These are phyloP conservation scores for Sylvicola cinctus DNA, from an alignment of 2,888 invertebrate genomes.

Conservation along the genomic window DNA sequence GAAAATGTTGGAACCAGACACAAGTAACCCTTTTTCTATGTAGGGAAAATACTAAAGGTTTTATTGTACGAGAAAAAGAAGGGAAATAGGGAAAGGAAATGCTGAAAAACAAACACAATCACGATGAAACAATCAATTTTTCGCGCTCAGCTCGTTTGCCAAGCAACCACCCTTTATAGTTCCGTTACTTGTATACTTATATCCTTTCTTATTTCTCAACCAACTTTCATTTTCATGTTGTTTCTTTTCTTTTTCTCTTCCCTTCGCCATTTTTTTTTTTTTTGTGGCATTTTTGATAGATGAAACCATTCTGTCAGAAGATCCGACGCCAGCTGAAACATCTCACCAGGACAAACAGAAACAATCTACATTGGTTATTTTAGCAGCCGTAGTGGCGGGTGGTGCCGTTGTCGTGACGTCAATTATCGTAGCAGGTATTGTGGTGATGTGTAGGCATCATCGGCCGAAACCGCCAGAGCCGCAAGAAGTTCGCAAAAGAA, in stretches of 20 bases:
- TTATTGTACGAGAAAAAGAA: too few relatives aligned
- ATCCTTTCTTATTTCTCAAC: neutral
- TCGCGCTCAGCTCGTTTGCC: too few relatives aligned
- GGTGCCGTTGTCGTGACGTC: slow-evolving; percentile 26
- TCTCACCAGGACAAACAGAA: slow-evolving; percentile 24
- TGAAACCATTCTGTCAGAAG: slow-evolving; percentile 26
- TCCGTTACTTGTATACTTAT: too few relatives aligned
- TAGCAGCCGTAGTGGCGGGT: slow-evolving; percentile 25
- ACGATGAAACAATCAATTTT: too few relatives aligned
- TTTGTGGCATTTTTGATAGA: slow-evolving; percentile 12
- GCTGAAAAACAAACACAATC: too few relatives aligned
- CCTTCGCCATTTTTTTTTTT: slow-evolving; percentile 1
- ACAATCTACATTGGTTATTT: slow-evolving; percentile 24
- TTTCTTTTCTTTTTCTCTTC: neutral
- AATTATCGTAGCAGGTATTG: slow-evolving; percentile 27
- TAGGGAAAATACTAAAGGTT: too few relatives aligned
- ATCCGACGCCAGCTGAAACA: slow-evolving; percentile 27
- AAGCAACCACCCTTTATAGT: too few relatives aligned
- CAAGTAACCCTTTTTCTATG: too few relatives aligned
- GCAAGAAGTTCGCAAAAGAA: slow-evolving; percentile 26
- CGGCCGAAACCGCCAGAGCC: slow-evolving; percentile 26
- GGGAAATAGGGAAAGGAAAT: too few relatives aligned
- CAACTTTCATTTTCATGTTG: neutral
- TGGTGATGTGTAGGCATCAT: slow-evolving; percentile 25
- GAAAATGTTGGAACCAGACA: too few relatives aligned